Percentiles rank a stretch among this genome's conserved stretches.
phyloP scores from a whole-genome alignment of 2,113 vertebrate species.

The Oryzias melastigma region DNA sequence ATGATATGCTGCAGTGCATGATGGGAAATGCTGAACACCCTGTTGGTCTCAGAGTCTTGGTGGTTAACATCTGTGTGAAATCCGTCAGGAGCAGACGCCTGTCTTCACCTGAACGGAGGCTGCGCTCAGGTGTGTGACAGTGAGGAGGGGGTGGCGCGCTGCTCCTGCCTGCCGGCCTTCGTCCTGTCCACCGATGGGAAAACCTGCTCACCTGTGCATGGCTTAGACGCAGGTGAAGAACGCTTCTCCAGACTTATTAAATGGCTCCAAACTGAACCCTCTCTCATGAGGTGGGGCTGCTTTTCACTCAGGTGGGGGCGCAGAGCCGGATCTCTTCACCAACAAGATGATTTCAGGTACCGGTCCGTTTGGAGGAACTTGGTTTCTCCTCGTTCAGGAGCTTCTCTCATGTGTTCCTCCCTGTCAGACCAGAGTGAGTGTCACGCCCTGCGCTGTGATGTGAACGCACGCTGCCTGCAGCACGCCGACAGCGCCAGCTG shows the following conservation, averaged over 20 bases:
- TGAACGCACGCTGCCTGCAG: conserved; percentile 77
- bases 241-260: not conserved
- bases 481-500: conserved; percentile 74
- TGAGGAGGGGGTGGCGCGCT: conserved; percentile 72
- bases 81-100: conserved; percentile 77
- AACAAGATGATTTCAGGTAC: conserved; percentile 90
- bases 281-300: conserved; percentile 14
- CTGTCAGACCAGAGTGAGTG: conserved; percentile 83
- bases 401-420: conserved; percentile 3
- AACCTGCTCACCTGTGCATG: conserved; percentile 59
- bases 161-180: conserved; percentile 76
- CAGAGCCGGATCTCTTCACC: conserved; percentile 54
- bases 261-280: not conserved
- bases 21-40: not conserved
- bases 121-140: conserved; percentile 85
- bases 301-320: conserved; percentile 13
- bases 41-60: no score
- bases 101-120: conserved; percentile 82
- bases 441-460: conserved; percentile 71
- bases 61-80: not conserved
- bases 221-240: conserved; percentile 6
- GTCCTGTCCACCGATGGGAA: conserved; percentile 68
- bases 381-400: no score
- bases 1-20: not conserved
- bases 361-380: fast-evolving